Evolutionary conservation across 2,113 vertebrate genomes (phyloP).

Genomic region (Gadus chalcogrammus): DNA sequence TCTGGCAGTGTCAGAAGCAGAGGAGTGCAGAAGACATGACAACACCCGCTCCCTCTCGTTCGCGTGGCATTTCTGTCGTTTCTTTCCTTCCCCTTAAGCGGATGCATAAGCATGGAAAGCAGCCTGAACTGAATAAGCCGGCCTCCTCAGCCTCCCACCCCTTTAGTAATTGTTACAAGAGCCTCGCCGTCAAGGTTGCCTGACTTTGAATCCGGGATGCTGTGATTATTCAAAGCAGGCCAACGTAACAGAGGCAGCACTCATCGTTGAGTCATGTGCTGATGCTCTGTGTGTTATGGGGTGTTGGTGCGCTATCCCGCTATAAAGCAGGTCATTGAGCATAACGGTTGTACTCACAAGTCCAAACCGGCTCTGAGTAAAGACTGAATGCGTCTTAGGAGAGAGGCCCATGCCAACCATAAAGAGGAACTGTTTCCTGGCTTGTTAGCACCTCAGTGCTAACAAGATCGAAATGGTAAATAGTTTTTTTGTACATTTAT

Average conservation of each 20-base stretch:
- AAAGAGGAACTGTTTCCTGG: slow-evolving; percentile 38
- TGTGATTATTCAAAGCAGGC: slow-evolving; percentile 45
- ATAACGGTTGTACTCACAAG: slow-evolving; percentile 41
- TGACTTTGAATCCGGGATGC: slow-evolving; percentile 46
- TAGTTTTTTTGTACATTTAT: slow-evolving; percentile 16
- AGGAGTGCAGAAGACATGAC: slow-evolving; percentile 39
- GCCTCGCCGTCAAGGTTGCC: slow-evolving; percentile 48
- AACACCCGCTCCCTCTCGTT: slow-evolving; percentile 16
- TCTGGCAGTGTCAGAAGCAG: background rate
- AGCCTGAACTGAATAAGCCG: slow-evolving; percentile 67
- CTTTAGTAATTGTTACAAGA: slow-evolving; percentile 60
- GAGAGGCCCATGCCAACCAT: slow-evolving; percentile 45
- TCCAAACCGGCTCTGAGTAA: slow-evolving; percentile 48
- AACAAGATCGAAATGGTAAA: slow-evolving; percentile 45
- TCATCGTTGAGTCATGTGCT: slow-evolving; percentile 61
- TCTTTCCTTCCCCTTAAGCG: slow-evolving; percentile 53
- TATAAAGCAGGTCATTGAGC: slow-evolving; percentile 46
- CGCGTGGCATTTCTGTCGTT: slow-evolving; percentile 1
- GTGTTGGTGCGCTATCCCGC: slow-evolving; percentile 35
- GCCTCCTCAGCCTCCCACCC: slow-evolving; percentile 46
- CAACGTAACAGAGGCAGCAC: slow-evolving; percentile 46
- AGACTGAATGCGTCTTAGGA: background rate
- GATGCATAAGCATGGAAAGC: slow-evolving; percentile 36
- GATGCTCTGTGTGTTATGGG: slow-evolving; percentile 51
- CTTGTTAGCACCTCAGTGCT: slow-evolving; percentile 20